Evolutionary conservation across 1,140 invertebrate species (phyloP).

Genomic region (Papilio dardanus): DNA sequence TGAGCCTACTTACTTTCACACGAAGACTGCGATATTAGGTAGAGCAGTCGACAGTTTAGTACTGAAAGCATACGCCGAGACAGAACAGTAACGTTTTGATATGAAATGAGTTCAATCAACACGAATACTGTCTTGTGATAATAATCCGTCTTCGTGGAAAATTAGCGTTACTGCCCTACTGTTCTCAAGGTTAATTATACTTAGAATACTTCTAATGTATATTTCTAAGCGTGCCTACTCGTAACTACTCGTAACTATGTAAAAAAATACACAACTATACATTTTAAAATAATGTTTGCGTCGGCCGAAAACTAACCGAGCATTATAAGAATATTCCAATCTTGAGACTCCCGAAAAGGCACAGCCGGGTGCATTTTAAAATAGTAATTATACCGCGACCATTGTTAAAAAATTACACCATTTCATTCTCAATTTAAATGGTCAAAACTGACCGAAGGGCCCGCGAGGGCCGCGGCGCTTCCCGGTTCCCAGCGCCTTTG

Average conservation of each 20-base stretch:
- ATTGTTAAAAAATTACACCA: conserved; percentile 56
- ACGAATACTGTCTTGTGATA: neutral
- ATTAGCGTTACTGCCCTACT: neutral
- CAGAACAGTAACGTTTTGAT: neutral
- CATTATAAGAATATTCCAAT: neutral
- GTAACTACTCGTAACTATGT: neutral
- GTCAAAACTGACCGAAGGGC: conserved; percentile 55
- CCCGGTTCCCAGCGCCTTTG: conserved; percentile 76
- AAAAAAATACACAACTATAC: too few relatives aligned
- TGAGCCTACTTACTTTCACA: neutral
- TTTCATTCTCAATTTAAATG: conserved; percentile 65
- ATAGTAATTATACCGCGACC: conserved; percentile 42
- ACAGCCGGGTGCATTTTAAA: conserved; percentile 36
- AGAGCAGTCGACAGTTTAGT: neutral
- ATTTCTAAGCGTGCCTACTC: neutral
- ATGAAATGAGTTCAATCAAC: neutral
- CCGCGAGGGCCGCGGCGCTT: conserved; percentile 56
- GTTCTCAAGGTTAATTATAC: neutral
- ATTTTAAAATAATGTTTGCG: neutral
- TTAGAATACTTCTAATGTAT: neutral
- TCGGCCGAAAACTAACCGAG: neutral
- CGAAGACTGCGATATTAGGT: neutral
- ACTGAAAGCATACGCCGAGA: neutral
- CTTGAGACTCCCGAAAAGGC: conserved; percentile 31
- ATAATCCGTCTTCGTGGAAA: neutral